Evolutionary conservation across 2,113 vertebrate genomes (phyloP), one percentile per base, ranked within the genome.

Genomic region (Hepsetus odoe): DNA sequence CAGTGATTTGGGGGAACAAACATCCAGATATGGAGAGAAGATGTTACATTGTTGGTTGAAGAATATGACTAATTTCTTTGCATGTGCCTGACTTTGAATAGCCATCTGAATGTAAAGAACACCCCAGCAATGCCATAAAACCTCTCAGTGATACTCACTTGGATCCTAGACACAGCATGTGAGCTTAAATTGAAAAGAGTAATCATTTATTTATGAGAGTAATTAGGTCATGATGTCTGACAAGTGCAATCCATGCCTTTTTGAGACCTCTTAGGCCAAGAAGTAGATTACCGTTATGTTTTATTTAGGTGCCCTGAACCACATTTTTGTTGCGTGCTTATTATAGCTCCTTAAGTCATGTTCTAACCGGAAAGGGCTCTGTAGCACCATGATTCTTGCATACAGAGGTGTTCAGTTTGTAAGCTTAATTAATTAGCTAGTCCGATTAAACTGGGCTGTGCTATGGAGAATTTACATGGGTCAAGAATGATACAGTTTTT

Each of bases 161-260:
- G 81, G 91, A 93, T 94, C 90, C 93, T 91, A 90, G 91, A 90
- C 89, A 91, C 92, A 91, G 94, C 92, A 93, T 93, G 93, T 61
- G 88, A 89, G 92, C 92, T 94, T 91, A 92, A 94, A 93, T 93
- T 93, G 93, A 93, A 94, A 94, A 89, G 87, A 90, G 87, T 93
- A 61, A 92, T 95, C 90, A 95, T 93, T 95, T 94, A 94, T 95
- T 95, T 93, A 95, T 94, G 94, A 93, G 90, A 91, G 91, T 95
- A 95, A 95, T 95, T 95, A 95, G 94, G 91, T 89, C 87, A 83
- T 85, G 87, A 88, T 91, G 92, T 92, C 94, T 92, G 92, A 95
- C 94, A 95, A 94, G 93, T 93, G 93, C 91, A 93, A 83, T 72
- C 82, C 90, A 86, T 87, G 91, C 90, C 89, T 93, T 73, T 92